Evolutionary conservation across 2,113 vertebrate genomes (phyloP).

Genomic region (Empidonax traillii): DNA sequence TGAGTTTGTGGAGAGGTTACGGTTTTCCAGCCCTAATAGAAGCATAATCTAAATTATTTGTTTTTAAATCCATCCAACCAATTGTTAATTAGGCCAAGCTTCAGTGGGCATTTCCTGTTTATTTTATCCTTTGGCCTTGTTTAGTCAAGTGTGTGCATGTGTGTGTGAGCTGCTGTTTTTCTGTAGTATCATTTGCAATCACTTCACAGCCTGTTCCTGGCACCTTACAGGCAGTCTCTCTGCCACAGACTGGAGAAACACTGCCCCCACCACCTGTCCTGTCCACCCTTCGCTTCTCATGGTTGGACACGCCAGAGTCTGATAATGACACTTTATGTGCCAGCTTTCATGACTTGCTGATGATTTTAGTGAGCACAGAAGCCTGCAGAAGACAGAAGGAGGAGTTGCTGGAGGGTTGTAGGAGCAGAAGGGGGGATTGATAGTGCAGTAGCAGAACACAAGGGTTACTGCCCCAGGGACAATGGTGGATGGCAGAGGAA

Average conservation of each 20-base stretch:
- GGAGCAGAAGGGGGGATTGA: not conserved
- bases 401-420: not conserved
- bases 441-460: not conserved
- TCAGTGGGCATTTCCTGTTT: not conserved
- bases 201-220: not conserved
- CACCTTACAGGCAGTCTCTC: not conserved
- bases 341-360: not conserved
- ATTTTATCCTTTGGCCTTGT: not conserved
- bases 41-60: not conserved
- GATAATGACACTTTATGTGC: not conserved
- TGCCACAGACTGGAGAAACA: not conserved
- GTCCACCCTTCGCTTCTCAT: not conserved
- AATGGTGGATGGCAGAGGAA: not conserved
- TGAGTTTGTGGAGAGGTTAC: not conserved
- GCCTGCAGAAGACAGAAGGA: not conserved
- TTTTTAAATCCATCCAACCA: not conserved
- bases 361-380: not conserved
- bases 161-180: not conserved
- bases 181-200: not conserved
- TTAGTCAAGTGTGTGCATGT: not conserved
- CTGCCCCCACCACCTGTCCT: not conserved
- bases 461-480: not conserved
- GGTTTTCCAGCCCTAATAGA: not conserved
- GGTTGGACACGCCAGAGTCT: not conserved
- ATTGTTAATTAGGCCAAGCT: not conserved